phyloP scores from a whole-genome alignment of 2,797 vertebrate genomes.

The Microcaecilia unicolor region DNA sequence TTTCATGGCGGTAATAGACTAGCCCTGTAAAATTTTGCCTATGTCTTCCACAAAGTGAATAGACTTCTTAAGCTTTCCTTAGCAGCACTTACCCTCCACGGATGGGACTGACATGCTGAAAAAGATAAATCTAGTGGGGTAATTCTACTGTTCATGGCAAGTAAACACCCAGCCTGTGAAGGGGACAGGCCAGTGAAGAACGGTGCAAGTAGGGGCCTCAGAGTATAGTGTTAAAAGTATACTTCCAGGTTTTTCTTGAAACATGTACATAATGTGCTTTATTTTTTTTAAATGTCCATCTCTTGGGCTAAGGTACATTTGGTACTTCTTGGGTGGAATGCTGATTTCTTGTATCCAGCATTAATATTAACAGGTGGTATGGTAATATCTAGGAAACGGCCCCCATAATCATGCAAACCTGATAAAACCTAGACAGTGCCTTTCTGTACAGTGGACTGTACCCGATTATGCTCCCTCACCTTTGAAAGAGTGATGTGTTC shows the following conservation, averaged over 20 bases:
- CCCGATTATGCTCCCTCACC: no score
- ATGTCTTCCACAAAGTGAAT: constrained; percentile 49
- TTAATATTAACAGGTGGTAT: constrained; percentile 7
- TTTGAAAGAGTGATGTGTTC: no score
- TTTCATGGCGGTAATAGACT: constrained; percentile 30
- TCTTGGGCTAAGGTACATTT: constrained; percentile 4
- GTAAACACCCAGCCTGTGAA: no score
- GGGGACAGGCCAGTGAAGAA: no score
- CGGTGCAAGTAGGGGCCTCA: no score
- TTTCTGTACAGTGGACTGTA: no score
- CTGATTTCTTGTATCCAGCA: background rate
- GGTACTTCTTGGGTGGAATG: constrained; percentile 4
- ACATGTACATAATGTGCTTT: constrained; percentile 12
- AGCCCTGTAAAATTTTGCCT: no score
- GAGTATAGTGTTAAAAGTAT: constrained; percentile 13
- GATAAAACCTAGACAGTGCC: constrained; percentile 16
- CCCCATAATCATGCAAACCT: background rate
- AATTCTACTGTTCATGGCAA: no score
- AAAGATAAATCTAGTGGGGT: no score
- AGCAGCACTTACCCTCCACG: no score
- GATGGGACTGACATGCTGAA: no score
- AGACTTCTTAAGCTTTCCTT: constrained; percentile 38
- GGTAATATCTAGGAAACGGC: constrained; percentile 8
- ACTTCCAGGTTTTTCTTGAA: constrained; percentile 11
- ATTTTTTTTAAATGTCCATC: constrained; percentile 12